These are phyloP conservation scores for Heliconius erato DNA, from an alignment of 2,888 invertebrate genomes.

Conservation along the genomic window DNA sequence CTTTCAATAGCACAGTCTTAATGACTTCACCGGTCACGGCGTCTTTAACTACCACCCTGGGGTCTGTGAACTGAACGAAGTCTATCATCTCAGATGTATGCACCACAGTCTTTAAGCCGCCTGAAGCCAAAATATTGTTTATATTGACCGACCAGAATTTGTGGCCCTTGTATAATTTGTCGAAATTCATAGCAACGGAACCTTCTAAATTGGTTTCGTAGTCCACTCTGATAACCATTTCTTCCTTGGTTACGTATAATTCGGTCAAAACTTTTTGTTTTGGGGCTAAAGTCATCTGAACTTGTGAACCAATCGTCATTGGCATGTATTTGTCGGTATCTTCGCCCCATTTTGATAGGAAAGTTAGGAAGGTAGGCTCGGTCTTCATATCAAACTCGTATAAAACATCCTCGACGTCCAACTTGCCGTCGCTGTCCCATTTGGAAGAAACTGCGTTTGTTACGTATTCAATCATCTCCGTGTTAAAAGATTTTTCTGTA, in stretches of 20 bases:
- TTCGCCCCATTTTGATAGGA: slow-evolving; percentile 53
- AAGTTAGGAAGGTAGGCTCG: slow-evolving; percentile 45
- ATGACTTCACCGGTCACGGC: slow-evolving; percentile 28
- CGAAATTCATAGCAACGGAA: slow-evolving; percentile 58
- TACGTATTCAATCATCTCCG: slow-evolving; percentile 54
- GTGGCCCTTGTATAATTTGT: slow-evolving; percentile 56
- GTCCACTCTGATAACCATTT: slow-evolving; percentile 58
- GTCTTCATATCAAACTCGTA: slow-evolving; percentile 34
- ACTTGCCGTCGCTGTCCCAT: slow-evolving; percentile 56
- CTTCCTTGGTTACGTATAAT: slow-evolving; percentile 56
- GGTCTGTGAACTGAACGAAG: slow-evolving; percentile 57
- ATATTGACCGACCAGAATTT: slow-evolving; percentile 63
- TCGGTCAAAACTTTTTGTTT: slow-evolving; percentile 56
- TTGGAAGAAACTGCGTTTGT: slow-evolving; percentile 55
- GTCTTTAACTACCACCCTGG: slow-evolving; percentile 48
- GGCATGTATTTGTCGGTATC: slow-evolving; percentile 47
- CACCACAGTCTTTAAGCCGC: slow-evolving; percentile 47
- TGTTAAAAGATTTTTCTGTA: slow-evolving; percentile 54
- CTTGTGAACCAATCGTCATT: slow-evolving; percentile 52
- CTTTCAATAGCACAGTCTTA: slow-evolving; percentile 20
- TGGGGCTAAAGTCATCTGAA: slow-evolving; percentile 57
- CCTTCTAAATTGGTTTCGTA: slow-evolving; percentile 61
- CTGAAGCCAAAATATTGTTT: slow-evolving; percentile 53
- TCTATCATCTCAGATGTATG: slow-evolving; percentile 56
- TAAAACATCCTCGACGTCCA: slow-evolving; percentile 51